Conservation (phyloP, 2,797 vertebrate species). For the Cossypha caffra region DNA sequence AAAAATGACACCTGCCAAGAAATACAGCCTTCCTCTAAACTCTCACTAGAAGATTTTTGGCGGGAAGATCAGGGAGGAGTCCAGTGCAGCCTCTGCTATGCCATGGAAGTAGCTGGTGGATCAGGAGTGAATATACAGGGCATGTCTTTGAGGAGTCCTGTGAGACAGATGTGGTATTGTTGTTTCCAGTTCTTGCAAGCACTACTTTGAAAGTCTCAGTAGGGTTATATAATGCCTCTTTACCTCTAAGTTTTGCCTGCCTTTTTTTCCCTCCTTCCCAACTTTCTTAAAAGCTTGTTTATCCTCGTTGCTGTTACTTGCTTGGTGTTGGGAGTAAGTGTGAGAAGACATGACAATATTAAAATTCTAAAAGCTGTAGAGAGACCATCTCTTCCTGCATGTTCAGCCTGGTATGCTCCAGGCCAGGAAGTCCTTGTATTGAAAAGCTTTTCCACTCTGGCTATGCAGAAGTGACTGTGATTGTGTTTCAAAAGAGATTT, state of each 20-base stretch:
- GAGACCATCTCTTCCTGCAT: neutral
- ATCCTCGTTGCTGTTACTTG: neutral
- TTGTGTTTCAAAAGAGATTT: neutral
- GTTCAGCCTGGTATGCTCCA: neutral
- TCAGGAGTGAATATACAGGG: neutral
- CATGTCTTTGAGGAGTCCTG: neutral
- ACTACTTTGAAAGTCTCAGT: neutral
- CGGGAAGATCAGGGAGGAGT: neutral
- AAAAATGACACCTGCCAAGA: neutral
- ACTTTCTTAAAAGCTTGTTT: neutral
- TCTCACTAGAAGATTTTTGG: neutral
- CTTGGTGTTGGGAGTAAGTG: neutral
- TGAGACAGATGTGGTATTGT: neutral
- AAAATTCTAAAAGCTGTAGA: neutral
- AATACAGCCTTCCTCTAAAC: neutral
- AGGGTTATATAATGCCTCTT: neutral
- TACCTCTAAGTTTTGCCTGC: neutral
- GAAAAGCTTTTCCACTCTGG: neutral
- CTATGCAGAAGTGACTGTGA: neutral
- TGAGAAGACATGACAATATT: rapidly evolving
- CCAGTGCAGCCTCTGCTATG: neutral
- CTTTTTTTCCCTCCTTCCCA: rapidly evolving
- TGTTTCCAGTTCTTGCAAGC: neutral
- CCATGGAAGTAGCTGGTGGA: neutral
- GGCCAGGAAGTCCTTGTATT: neutral